These are phyloP conservation scores for Acridotheres tristis DNA, from an alignment of 2,797 vertebrate species.

Conservation along the genomic window DNA sequence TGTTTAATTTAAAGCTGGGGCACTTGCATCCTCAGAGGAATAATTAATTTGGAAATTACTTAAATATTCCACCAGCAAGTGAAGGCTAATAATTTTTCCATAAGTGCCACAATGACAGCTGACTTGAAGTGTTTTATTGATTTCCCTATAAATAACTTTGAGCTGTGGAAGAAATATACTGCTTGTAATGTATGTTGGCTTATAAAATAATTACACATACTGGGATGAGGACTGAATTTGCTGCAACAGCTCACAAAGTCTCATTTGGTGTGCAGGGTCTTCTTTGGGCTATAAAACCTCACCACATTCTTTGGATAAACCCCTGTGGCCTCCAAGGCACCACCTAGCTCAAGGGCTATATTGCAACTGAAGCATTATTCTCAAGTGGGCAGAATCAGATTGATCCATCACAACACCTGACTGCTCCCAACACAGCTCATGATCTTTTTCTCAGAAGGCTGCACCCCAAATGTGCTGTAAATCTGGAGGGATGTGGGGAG, in stretches of 20 bases:
- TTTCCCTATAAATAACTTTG: not conserved
- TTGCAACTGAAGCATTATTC: not conserved
- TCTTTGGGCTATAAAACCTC: not conserved
- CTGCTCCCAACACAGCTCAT: not conserved
- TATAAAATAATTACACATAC: not conserved
- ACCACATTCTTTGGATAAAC: not conserved
- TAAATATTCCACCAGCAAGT: not conserved
- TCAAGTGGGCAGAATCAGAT: not conserved
- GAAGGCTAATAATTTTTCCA: not conserved
- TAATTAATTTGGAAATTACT: not conserved
- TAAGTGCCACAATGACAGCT: not conserved
- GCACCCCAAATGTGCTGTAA: not conserved
- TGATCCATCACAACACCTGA: not conserved
- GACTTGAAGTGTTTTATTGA: not conserved
- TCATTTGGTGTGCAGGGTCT: not conserved
- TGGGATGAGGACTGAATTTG: not conserved
- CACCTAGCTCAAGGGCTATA: not conserved
- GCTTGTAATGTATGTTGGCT: not conserved
- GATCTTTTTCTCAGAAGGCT: not conserved
- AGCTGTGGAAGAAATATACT: not conserved
- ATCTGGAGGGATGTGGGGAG: rapidly evolving
- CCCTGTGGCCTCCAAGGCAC: not conserved
- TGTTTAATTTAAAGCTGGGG: not conserved
- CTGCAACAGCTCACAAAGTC: not conserved
- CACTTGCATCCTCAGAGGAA: not conserved